Conservation (phyloP, 2,113 vertebrate species). For the Anthoscopus minutus region DNA sequence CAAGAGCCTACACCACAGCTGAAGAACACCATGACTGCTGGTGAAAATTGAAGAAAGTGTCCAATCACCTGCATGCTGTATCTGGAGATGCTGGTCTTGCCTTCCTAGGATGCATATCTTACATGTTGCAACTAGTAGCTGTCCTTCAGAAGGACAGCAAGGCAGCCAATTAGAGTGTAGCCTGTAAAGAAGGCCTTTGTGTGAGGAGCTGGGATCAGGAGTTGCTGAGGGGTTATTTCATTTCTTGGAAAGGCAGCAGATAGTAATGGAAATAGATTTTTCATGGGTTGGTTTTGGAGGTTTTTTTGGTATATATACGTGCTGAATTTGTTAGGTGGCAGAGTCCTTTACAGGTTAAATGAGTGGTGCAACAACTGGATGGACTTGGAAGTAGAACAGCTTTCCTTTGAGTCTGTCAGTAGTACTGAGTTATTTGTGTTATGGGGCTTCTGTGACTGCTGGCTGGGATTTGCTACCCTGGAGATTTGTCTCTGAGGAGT, state of each 20-base stretch:
- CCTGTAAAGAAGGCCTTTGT: not conserved
- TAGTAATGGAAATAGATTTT: not conserved
- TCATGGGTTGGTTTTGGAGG: no score
- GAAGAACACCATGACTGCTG: not conserved
- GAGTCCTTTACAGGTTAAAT: not conserved
- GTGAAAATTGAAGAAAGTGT: not conserved
- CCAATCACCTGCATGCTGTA: not conserved
- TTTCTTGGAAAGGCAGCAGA: not conserved
- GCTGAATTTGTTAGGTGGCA: not conserved
- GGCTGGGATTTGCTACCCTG: not conserved
- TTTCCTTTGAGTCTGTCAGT: not conserved
- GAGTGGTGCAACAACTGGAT: not conserved
- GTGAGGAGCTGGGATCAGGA: not conserved
- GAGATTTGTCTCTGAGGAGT: not conserved
- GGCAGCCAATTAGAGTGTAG: not conserved
- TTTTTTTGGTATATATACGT: not conserved
- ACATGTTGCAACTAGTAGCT: accelerated
- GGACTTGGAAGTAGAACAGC: not conserved
- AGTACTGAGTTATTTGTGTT: not conserved
- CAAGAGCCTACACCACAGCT: not conserved
- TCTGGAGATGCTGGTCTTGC: not conserved
- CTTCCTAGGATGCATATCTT: accelerated
- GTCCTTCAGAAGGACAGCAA: not conserved
- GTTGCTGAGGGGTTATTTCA: not conserved
- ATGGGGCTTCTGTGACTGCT: not conserved